Conservation (phyloP, 2,113 vertebrate species). For the Dipodomys spectabilis region DNA sequence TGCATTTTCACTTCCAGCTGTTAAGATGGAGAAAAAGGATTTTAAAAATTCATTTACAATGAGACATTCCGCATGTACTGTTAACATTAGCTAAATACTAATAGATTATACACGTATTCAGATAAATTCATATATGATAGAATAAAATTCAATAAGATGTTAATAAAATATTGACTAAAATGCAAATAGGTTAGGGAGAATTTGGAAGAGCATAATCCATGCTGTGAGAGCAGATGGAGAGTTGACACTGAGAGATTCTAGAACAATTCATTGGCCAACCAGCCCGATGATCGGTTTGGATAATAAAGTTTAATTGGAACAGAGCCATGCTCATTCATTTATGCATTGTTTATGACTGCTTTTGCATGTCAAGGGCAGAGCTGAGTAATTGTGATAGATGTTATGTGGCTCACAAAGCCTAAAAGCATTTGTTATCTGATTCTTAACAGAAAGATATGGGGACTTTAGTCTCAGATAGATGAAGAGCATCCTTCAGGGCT, state of each 20-base stretch:
- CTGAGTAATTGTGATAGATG: background rate
- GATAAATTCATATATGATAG: background rate
- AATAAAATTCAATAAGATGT: background rate
- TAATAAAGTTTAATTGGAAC: slow-evolving; percentile 34
- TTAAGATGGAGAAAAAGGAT: background rate
- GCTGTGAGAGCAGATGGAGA: background rate
- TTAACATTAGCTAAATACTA: slow-evolving; percentile 32
- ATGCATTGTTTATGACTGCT: background rate
- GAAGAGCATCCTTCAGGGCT: background rate
- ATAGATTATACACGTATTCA: slow-evolving; percentile 15
- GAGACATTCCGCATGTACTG: background rate
- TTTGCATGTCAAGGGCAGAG: background rate
- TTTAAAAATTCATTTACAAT: background rate
- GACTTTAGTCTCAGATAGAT: background rate
- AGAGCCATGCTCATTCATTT: background rate
- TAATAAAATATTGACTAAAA: background rate
- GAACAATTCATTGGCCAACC: background rate
- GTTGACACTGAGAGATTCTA: background rate
- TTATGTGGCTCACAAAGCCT: background rate
- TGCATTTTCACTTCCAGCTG: background rate
- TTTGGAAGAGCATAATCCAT: slow-evolving; percentile 28
- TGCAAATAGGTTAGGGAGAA: background rate
- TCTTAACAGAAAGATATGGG: background rate
- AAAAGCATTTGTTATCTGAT: background rate
- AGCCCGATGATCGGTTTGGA: background rate